Evolutionary conservation across 2,797 vertebrate genomes (phyloP).

Genomic region (Platalea minor): DNA sequence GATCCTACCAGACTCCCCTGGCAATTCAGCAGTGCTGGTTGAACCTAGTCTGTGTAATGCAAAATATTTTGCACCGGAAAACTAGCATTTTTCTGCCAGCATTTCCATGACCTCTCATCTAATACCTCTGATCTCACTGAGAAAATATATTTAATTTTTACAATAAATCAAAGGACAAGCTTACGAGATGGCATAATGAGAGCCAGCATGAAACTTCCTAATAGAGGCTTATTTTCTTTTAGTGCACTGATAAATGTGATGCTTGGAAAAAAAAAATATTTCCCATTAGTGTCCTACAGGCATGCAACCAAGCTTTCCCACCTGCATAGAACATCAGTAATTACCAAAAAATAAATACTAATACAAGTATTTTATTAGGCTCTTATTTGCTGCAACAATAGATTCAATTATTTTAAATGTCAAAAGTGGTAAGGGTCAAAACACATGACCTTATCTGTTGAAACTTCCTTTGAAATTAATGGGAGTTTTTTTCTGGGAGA

Average conservation of each 20-base stretch:
- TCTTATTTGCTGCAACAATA: conserved; percentile 6
- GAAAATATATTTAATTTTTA: conserved; percentile 44
- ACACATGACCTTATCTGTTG: background rate
- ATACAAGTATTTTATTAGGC: conserved; percentile 1
- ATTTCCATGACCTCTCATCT: background rate
- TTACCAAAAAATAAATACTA: conserved; percentile 27
- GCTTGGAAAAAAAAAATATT: background rate
- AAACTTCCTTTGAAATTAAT: conserved; percentile 10
- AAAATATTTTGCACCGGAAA: background rate
- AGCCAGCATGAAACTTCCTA: conserved; percentile 44
- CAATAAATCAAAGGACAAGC: conserved; percentile 35
- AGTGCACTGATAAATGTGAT: conserved; percentile 24
- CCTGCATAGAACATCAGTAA: conserved; percentile 16
- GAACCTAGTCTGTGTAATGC: background rate
- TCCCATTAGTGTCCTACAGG: conserved; percentile 27
- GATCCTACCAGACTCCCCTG: background rate
- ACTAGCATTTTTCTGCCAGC: background rate
- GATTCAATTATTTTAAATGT: conserved; percentile 39
- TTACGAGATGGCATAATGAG: conserved; percentile 42
- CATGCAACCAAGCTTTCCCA: conserved; percentile 3
- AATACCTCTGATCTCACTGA: conserved; percentile 3
- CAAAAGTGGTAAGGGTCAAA: background rate
- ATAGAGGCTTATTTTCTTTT: conserved; percentile 29
- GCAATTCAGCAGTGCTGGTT: background rate
- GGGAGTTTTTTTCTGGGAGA: background rate